Evolutionary conservation across 2,888 invertebrate genomes (phyloP), one percentile per base, ranked within the genome.

Genomic region (Mesorhabditis spiculigera): DNA sequence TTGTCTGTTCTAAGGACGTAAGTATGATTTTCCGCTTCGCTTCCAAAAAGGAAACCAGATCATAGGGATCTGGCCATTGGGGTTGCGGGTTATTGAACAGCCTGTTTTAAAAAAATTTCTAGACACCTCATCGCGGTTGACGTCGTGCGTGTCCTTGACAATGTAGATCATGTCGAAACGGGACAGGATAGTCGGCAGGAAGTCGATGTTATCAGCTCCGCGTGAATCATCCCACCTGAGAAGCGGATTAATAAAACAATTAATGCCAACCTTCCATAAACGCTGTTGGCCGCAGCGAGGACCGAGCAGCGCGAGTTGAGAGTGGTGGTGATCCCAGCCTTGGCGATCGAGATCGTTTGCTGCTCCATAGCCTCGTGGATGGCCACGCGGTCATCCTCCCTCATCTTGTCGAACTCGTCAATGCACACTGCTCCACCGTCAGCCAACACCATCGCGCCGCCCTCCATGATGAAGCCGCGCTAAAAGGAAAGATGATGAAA

Each of bases 331-430:
- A 99, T 98, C 41, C 41, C 6, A 86, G 91, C 91, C 89, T 98
- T 98, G 3, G 98, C 97, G 79, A 98, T 95, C 1, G 96, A 97
- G 85, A 99, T 99, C 4, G 98, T 99, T 88, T 99, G 98, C 86
- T 98, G 98, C 86, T 98, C 98, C 98, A 98, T 98, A 43, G 98
- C 98, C 88, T 98, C 98, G 87, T 98, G 98, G 86, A 98, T 99
- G 63, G 97, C 97, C 6, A 98, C 98, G 77, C 97, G 90, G 87
- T 98, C 98, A 86, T 98, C 97, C 87, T 98, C 97, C 69, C 94
- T 90, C 98, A 98, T 99, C 89, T 99, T 78, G 68, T 78, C 78
- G 65, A 78, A 78, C 88, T 98, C 98, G 87, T 99, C 98, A 86
- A 98, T 99, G 87, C 98, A 98, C 0, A 98, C 97, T 3, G 97